phyloP scores from a whole-genome alignment of 2,113 vertebrate genomes.

The Corvus cornix region DNA sequence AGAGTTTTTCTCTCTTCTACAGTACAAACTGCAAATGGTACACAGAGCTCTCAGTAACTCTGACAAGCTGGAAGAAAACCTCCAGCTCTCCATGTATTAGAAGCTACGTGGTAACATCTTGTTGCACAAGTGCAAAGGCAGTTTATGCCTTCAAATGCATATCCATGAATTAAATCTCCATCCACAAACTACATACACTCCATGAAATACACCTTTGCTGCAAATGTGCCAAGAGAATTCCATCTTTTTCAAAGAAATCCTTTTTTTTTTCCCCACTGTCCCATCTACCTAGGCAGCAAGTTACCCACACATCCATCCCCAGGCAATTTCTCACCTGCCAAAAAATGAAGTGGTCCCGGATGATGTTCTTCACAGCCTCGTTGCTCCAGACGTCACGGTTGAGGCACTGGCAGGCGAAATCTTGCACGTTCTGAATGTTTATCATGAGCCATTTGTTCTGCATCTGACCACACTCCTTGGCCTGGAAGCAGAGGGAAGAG shows the following conservation, averaged over 20 bases:
- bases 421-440: conserved; percentile 98
- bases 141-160: neutral
- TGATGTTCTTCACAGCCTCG: conserved; percentile 93
- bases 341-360: conserved; percentile 97
- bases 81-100: neutral
- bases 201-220: neutral
- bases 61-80: neutral
- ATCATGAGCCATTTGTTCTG: conserved; percentile 99
- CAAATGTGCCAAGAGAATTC: neutral
- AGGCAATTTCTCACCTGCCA: conserved; percentile 85
- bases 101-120: rapidly evolving
- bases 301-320: neutral
- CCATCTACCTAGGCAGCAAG: neutral
- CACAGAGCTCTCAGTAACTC: neutral
- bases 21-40: neutral
- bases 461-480: conserved; percentile 96
- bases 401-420: conserved; percentile 97
- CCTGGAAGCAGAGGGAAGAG: conserved; percentile 74
- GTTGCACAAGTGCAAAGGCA: neutral
- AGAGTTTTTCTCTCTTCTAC: neutral
- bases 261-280: neutral
- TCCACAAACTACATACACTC: neutral
- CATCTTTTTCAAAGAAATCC: rapidly evolving
- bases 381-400: conserved; percentile 99
- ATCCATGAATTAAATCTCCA: neutral